phyloP scores from a whole-genome alignment of 1,140 invertebrate species.

The Lepeophtheirus salmonis region DNA sequence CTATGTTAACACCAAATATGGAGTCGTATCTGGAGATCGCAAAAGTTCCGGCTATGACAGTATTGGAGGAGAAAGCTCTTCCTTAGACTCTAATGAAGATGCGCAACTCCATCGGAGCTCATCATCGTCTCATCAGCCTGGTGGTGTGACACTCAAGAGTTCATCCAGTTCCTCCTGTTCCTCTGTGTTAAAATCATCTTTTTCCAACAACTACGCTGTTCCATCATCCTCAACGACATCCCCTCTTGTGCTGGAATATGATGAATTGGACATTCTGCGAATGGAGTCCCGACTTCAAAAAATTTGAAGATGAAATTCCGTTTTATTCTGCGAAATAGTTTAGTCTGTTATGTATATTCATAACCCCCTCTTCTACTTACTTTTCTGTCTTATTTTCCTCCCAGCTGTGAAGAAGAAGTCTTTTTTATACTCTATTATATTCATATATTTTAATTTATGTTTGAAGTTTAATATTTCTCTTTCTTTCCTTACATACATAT shows the following conservation, averaged over 20 bases:
- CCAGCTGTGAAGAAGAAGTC: too few relatives aligned
- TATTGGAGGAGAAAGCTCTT: constrained; percentile 4
- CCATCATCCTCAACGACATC: not conserved
- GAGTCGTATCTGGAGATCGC: not conserved
- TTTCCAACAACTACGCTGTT: not conserved
- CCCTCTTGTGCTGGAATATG: constrained; percentile 6
- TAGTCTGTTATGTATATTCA: too few relatives aligned
- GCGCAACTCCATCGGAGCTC: not conserved
- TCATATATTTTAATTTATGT: too few relatives aligned
- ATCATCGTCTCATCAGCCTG: not conserved
- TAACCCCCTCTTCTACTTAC: too few relatives aligned
- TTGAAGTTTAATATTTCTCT: too few relatives aligned
- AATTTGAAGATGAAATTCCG: too few relatives aligned
- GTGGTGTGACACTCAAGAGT: not conserved
- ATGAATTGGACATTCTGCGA: constrained; percentile 11
- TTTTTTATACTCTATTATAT: too few relatives aligned
- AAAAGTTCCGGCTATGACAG: constrained; percentile 18
- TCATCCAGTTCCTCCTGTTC: not conserved
- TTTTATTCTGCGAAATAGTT: too few relatives aligned
- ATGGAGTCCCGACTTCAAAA: constrained; percentile 6
- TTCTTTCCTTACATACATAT: too few relatives aligned
- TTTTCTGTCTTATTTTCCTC: too few relatives aligned
- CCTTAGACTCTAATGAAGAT: constrained; percentile 7
- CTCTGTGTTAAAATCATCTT: not conserved
- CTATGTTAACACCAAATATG: not conserved